These are phyloP conservation scores for Coryphaenoides rupestris DNA, from an alignment of 2,113 vertebrate species.

Conservation along the genomic window DNA sequence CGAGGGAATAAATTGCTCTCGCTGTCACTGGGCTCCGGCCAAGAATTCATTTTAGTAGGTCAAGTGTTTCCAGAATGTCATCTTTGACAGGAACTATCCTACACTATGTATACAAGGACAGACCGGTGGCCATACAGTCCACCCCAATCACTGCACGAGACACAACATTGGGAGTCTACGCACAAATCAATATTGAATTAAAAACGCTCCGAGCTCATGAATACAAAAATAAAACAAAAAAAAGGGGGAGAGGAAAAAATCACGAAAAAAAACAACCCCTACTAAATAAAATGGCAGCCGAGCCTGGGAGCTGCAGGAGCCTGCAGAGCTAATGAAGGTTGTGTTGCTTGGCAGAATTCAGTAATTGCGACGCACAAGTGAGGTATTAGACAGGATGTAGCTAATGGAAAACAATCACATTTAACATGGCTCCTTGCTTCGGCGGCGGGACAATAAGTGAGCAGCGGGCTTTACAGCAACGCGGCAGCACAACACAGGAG, in stretches of 20 bases:
- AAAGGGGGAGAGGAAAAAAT: no score
- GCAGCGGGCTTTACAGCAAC: slow-evolving; percentile 92
- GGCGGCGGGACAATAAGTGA: slow-evolving; percentile 90
- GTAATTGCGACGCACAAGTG: slow-evolving; percentile 78
- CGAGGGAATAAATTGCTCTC: slow-evolving; percentile 70
- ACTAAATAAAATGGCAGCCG: slow-evolving; percentile 41
- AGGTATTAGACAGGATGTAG: slow-evolving; percentile 83
- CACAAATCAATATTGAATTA: slow-evolving; percentile 71
- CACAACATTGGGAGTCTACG: slow-evolving; percentile 47
- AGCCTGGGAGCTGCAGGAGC: slow-evolving; percentile 53
- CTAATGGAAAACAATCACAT: slow-evolving; percentile 97
- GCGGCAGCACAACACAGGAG: slow-evolving; percentile 81
- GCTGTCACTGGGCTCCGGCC: slow-evolving; percentile 63
- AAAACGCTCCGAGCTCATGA: slow-evolving; percentile 63
- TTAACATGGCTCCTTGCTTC: slow-evolving; percentile 88
- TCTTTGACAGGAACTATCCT: slow-evolving; percentile 73
- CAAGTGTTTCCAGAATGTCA: slow-evolving; percentile 77
- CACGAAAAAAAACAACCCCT: no score
- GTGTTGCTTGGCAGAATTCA: slow-evolving; percentile 76
- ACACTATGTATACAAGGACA: slow-evolving; percentile 69
- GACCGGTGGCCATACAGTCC: no score
- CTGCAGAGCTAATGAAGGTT: slow-evolving; percentile 74
- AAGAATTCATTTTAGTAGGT: slow-evolving; percentile 74
- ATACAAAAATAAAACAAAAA: slow-evolving; percentile 50
- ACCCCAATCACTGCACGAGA: slow-evolving; percentile 57